phyloP scores from a whole-genome alignment of 1,140 invertebrate species.

The Listronotus oregonensis region DNA sequence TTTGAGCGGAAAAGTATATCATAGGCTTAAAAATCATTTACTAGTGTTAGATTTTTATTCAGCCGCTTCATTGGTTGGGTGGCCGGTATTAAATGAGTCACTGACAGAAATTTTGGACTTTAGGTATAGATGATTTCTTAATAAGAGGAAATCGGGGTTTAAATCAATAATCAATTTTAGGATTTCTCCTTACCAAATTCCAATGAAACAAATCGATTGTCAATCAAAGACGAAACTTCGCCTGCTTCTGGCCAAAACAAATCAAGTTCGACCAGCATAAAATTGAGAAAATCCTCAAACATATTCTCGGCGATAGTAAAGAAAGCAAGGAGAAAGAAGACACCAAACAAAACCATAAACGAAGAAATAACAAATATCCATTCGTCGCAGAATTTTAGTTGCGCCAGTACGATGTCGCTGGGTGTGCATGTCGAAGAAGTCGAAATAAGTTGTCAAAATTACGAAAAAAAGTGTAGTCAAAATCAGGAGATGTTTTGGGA shows the following conservation, averaged over 20 bases:
- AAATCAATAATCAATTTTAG: neutral
- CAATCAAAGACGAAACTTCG: neutral
- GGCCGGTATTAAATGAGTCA: too few relatives aligned
- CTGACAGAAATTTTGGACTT: too few relatives aligned
- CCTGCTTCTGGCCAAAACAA: neutral
- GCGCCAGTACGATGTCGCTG: slow-evolving; percentile 22
- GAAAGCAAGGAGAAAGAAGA: slow-evolving; percentile 27
- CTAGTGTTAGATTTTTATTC: too few relatives aligned
- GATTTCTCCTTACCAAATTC: neutral
- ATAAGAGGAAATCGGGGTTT: neutral
- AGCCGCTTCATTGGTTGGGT: too few relatives aligned
- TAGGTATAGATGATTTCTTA: too few relatives aligned
- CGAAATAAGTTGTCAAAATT: slow-evolving; percentile 26
- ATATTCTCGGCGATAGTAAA: slow-evolving; percentile 26
- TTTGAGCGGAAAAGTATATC: too few relatives aligned
- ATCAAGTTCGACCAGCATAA: slow-evolving; percentile 19
- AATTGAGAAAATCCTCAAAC: slow-evolving; percentile 28
- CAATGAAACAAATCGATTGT: neutral
- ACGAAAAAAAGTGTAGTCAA: slow-evolving; percentile 22
- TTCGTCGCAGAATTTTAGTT: slow-evolving; percentile 23
- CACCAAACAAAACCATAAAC: neutral
- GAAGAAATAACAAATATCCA: neutral
- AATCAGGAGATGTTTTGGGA: slow-evolving; percentile 19
- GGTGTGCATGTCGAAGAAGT: slow-evolving; percentile 28
- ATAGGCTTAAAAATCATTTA: too few relatives aligned